A percentile compares a stretch with the other conserved stretches of the same genome.
These are phyloP conservation scores for Lithophane semibrunnea DNA, from an alignment of 2,888 invertebrate genomes.

Conservation along the genomic window DNA sequence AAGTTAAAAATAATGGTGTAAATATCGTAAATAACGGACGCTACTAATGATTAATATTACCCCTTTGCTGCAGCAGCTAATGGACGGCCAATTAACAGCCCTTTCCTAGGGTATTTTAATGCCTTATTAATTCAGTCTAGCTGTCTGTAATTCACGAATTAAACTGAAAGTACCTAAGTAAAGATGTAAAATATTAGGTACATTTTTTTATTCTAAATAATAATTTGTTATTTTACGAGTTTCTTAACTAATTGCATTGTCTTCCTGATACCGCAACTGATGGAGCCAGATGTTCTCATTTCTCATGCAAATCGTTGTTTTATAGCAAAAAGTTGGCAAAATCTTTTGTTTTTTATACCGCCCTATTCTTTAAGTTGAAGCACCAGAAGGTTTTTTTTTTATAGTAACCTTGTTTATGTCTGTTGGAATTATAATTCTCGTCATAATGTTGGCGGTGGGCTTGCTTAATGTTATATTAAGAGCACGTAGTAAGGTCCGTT, in stretches of 20 bases:
- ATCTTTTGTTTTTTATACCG: conserved; percentile 72
- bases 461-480: neutral
- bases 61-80: neutral
- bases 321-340: conserved; percentile 75
- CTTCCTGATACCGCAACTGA: conserved; percentile 70
- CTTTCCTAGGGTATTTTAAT: conserved; percentile 7
- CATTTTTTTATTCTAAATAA: conserved; percentile 30
- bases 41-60: neutral
- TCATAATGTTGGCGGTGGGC: conserved; percentile 15
- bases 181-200: neutral
- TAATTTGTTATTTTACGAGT: conserved; percentile 67
- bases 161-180: neutral
- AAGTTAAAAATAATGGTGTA: neutral
- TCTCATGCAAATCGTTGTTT: conserved; percentile 84
- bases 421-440: conserved; percentile 34
- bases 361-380: conserved; percentile 65
- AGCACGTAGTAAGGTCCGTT: neutral
- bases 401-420: conserved; percentile 36
- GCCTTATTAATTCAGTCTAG: neutral
- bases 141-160: neutral
- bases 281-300: conserved; percentile 80
- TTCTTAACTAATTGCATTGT: conserved; percentile 73
- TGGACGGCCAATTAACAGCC: neutral
- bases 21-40: neutral
- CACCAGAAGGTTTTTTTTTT: conserved; percentile 49